Base-by-base conservation (phyloP, 2,113 vertebrate genomes). In the Chlorodrepanis virens region DNA sequence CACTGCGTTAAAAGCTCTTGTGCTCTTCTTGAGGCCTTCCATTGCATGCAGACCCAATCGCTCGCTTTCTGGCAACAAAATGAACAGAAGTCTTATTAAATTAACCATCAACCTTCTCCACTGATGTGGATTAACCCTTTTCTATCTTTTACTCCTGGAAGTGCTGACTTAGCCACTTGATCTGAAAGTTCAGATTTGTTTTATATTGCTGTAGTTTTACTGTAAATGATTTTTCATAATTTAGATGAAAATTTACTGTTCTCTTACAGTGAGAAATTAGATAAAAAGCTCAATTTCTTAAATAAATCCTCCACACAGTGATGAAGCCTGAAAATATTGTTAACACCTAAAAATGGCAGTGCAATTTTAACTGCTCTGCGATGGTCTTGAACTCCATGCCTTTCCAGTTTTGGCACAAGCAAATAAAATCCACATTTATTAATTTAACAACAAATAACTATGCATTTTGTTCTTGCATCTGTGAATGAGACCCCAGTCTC, bases 331-430 rank as follows among this genome's bases (percentile, higher is more conserved):
- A 22, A 40, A 54, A 54, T 42, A 11, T 18, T 75, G 15, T 11
- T 47, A 74, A 33, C 8, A 37, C 2, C 12, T 63, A 17, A 53
- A 89, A 59, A 53, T 9, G 5, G 4, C 6, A 64, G 10, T 67
- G 35, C 13, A 40, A 3, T 71, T 67, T 79, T 39, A 63, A 49
- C 13, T 31, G 5, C 14, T 39, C 7, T 31, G 1, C 24, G 11
- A 25, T 12, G 2, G 9, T 68, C 42, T 76, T 76, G 39, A 80
- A 37, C 4, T 53, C 13, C 12, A 13, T 1, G 0, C 5, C 5
- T 64, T 87, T 68, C 23, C 21, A 24, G 15, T 63, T 80, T 83
- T 68, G 40, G 1, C 12, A 13, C 17, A 87, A 50, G 12, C 2
- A 86, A 79, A 61, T 24, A 59, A 63, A 53, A 83, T 45, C 19